Evolutionary conservation across 2,797 vertebrate species (phyloP), one percentile per base, ranked within the genome.

Genomic region (Halcyon badia): DNA sequence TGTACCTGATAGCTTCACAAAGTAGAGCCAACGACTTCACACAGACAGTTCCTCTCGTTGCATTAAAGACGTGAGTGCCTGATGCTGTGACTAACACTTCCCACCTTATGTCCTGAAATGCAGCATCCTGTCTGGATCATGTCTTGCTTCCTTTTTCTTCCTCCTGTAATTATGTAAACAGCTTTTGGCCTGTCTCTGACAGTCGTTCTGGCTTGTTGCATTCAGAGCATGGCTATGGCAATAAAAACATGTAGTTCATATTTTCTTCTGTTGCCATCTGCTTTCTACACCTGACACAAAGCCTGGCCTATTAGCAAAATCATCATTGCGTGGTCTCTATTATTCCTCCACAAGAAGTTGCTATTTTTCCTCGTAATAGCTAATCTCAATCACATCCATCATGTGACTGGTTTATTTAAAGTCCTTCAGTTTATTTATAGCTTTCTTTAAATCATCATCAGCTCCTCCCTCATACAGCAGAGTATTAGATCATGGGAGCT

Each of bases 391-490:
- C 69, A 18, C 64, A 72, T 79, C 66, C 70, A 25, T 42, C 75
- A 71, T 88, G 62, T 89, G 75, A 81, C 87, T 90, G 94, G 76
- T 80, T 95, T 95, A 87, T 95, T 95, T 91, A 90, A 73, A 89
- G 69, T 28, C 78, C 48, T 83, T 85, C 48, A 7, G 46, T 77
- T 95, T 98, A 96, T 97, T 97, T 97, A 95, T 96, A 97, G 94
- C 69, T 78, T 20, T n/a, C 96, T 95, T 83, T 83, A 95, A 97
- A 94, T 68, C 49, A 87, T 64, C 83, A 49, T 33, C 83, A 89
- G 68, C 91, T 83, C 37, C 75, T 95, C 73, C 49, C 66, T 96
- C 76, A 24, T 58, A 89, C 89, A 79, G 89, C 95, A 73, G 91
- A 95, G 42, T 93, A 96, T 79, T 73, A 90, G 86, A 87, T 87